Evolutionary conservation across 1,140 invertebrate genomes (phyloP).

Genomic region (Ceratoteleas bidentatus): DNA sequence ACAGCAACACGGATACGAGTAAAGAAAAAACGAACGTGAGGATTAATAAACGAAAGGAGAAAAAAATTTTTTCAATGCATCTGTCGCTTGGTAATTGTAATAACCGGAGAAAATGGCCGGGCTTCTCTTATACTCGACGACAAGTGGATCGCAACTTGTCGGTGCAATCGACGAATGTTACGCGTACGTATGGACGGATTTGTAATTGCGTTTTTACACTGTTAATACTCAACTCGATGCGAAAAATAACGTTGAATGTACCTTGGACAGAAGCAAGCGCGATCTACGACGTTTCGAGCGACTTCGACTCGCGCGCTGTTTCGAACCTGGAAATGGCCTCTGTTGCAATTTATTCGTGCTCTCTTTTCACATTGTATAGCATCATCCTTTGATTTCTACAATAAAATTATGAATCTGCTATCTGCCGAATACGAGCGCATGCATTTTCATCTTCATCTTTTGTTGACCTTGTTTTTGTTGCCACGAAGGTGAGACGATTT

Average conservation of each 20-base stretch:
- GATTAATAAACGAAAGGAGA: constrained; percentile 10
- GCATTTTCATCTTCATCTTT: constrained; percentile 55
- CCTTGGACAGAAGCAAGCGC: constrained; percentile 41
- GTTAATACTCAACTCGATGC: constrained; percentile 56
- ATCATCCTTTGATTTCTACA: constrained; percentile 60
- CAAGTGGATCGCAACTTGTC: constrained; percentile 51
- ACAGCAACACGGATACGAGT: constrained; percentile 38
- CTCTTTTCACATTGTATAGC: constrained; percentile 64
- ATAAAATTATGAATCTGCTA: constrained; percentile 63
- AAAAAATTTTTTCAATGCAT: constrained; percentile 1
- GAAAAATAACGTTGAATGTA: constrained; percentile 52
- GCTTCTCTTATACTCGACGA: constrained; percentile 43
- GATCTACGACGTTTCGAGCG: constrained; percentile 26
- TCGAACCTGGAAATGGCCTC: constrained; percentile 55
- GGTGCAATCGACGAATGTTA: constrained; percentile 54
- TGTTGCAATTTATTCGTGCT: constrained; percentile 63
- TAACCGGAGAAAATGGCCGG: constrained; percentile 24
- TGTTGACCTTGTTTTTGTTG: constrained; percentile 19
- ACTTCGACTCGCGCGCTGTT: constrained; percentile 46
- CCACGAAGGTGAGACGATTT: no score
- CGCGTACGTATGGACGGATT: constrained; percentile 52
- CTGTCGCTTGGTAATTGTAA: constrained; percentile 51
- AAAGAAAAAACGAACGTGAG: constrained; percentile 3
- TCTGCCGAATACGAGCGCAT: constrained; percentile 45
- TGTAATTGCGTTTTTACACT: constrained; percentile 62